These are phyloP conservation scores for Paraescarpia echinospica DNA, from an alignment of 1,140 invertebrate species.

Conservation along the genomic window DNA sequence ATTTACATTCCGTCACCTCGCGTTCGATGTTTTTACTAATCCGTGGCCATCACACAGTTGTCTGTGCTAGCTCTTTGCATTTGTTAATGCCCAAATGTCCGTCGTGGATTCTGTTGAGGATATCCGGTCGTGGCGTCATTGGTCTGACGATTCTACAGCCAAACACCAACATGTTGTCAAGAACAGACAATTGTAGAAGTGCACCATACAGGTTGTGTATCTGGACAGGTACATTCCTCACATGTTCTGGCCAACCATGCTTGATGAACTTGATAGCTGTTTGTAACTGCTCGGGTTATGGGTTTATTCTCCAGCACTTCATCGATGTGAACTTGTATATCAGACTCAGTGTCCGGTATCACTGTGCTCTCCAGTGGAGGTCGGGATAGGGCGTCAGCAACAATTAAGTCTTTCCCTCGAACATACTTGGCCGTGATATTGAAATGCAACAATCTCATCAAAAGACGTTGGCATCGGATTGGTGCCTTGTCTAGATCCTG, in stretches of 20 bases:
- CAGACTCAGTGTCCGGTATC: background rate
- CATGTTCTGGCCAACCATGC: background rate
- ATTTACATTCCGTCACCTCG: background rate
- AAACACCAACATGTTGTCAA: background rate
- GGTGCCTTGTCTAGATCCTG: no score
- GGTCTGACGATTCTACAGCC: background rate
- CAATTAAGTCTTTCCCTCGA: background rate
- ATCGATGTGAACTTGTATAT: background rate
- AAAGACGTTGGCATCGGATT: background rate
- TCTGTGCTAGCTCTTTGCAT: background rate
- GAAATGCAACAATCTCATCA: background rate
- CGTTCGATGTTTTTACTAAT: background rate
- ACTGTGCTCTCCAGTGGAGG: background rate
- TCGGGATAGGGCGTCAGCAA: background rate
- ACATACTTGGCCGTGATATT: background rate
- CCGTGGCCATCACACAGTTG: no score
- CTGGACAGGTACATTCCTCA: background rate
- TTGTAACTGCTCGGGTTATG: background rate
- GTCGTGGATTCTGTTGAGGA: background rate
- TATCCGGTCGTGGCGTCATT: background rate
- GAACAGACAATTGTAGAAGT: background rate
- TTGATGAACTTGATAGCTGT: background rate
- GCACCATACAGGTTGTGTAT: background rate
- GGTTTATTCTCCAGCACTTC: background rate
- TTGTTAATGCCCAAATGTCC: conserved; percentile 6